Base-by-base conservation (phyloP, 2,797 vertebrate species). In the Myripristis jacobus region DNA sequence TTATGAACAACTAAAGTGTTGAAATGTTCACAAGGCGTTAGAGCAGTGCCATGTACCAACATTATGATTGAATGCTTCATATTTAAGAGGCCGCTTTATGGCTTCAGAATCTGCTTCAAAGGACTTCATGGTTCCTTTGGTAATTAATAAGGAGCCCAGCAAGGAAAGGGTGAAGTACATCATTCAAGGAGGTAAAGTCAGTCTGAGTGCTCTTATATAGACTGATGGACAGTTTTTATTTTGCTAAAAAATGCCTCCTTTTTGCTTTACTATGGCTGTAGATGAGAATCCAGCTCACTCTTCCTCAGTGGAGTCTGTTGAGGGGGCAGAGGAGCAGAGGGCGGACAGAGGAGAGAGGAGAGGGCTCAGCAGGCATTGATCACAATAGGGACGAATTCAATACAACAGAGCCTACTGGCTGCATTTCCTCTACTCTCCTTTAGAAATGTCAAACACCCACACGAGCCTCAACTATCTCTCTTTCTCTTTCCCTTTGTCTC, bases 391-490 rank as follows among this genome's bases (percentile, higher is more conserved):
- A 71, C 27, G 0, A 54, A 82, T 80, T 80, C 57, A 82, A 72
- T 67, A 53, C 70, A 81, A 63, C 29, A 66, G 27, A 77, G 75
- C 41, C 80, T 56, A 4, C 9, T 27, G 77, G 68, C 59, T 66
- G 62, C 59, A 19, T 82, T 88, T 87, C 61, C 79, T 80, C 57
- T 69, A 53, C 66, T 81, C 68, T 77, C 50, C 25, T 81, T 85
- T 80, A 66, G 61, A 92, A 88, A 89, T 84, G 87, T 86, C 82
- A 86, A 76, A 85, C 82, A 44, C 87, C 80, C 80, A 86, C 86
- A 66, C 59, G 56, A 66, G 52, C 61, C 58, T 80, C 51, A 22
- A 2, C 10, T 51, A 6, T 24, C 50, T 13, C 50, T 25, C 27
- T 10, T 12, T n/a, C 27, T 4, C 21, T 6, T 9, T 22, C 53